These are phyloP conservation scores for Herminia tarsipennalis DNA, from an alignment of 2,888 invertebrate genomes.

Conservation along the genomic window DNA sequence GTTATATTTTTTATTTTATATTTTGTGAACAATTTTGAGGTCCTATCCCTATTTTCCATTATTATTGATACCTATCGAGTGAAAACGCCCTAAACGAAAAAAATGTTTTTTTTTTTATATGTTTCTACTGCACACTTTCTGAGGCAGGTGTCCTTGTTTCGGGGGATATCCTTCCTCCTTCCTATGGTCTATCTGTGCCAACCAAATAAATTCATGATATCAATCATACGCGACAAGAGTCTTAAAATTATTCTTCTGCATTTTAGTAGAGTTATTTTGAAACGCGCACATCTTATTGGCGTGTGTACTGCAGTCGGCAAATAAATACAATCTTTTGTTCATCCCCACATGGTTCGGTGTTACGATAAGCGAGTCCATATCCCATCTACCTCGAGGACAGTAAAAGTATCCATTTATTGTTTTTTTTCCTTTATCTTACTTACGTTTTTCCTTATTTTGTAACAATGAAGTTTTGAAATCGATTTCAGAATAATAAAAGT, in stretches of 20 bases:
- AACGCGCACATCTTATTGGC: constrained; percentile 46
- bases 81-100: no score
- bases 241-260: neutral
- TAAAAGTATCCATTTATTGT: constrained; percentile 67
- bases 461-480: constrained; percentile 10
- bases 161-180: no score
- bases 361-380: constrained; percentile 65
- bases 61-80: no score
- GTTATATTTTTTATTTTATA: no score
- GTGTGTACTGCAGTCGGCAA: constrained; percentile 62
- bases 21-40: no score
- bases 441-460: constrained; percentile 43
- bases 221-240: neutral
- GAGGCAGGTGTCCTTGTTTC: no score
- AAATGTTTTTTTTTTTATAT: no score
- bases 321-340: constrained; percentile 78
- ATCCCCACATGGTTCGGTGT: constrained; percentile 68
- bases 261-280: neutral
- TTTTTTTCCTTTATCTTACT: constrained; percentile 56
- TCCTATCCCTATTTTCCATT: no score
- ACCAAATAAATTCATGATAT: neutral
- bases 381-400: constrained; percentile 64
- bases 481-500: neutral
- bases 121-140: no score
- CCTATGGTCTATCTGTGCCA: no score